Base-by-base conservation (phyloP, 1,140 invertebrate species). In the Calephelis nemesis region DNA sequence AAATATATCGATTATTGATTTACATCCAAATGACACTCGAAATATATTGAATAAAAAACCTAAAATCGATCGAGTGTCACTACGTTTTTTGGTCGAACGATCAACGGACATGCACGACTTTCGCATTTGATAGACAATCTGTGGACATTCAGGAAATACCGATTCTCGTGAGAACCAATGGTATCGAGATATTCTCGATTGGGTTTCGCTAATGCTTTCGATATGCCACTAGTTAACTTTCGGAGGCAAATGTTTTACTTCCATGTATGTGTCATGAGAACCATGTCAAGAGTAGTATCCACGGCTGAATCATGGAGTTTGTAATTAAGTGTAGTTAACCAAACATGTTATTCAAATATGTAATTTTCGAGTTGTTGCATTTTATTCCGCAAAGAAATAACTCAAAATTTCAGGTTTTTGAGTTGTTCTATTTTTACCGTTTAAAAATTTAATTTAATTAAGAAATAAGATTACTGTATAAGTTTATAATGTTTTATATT, bases 71-170 rank as follows among this genome's bases (percentile, higher is more conserved):
- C 78, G 74, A 71, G 79, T 87, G 77, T 87, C 83, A 77, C 63
- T 48, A 79, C 70, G 80, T 84, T 90, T 89, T 89, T 88, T 84
- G 79, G 84, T 84, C 70, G 76, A 84, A 63, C 78, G 82, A 72
- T 77, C 82, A 76, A 74, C 77, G 80, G 88, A 85, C 74, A 91
- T 91, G 88, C 88, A 91, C 88, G 88, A 91, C 81, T 91, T 87
- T 85, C 74, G 82, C 82, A 79, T 89, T 89, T 88, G 75, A 77
- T 76, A 63, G 79, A 84, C 80, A 82, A 87, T 85, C 79, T 77
- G 76, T 84, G 78, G 82, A 85, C 82, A 82, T 74, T 85, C 73
- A 72, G 68, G 81, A 77, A 88, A 85, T 87, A 79, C 81, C 77
- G 76, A 74, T 89, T 91, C 87, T 91, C 88, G 87, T 89, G 88